Base-by-base conservation (phyloP, 2,797 vertebrate genomes). In the Pangasius larnaudii region DNA sequence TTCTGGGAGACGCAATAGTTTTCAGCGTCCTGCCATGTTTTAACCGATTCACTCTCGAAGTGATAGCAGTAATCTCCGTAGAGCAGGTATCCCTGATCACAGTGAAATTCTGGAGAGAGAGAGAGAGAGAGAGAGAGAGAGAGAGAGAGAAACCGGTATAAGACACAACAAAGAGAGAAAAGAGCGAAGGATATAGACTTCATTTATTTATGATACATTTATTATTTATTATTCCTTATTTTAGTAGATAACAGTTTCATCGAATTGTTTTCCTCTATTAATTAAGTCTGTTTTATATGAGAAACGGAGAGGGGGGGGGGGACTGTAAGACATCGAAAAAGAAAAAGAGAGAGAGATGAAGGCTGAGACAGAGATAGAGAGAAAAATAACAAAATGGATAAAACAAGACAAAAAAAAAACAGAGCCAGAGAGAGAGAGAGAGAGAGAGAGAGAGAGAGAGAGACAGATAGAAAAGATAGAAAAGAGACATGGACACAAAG, bases 81-180 rank as follows among this genome's bases (percentile, higher is more conserved):
- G 69, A 96, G 63, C 89, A 96, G 87, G 82, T 95, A 96, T 0
- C 96, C 96, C 5, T 72, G 0, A 84, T 95, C 96, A 90, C 96
- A 97, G 93, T 96, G 93, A 69, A 88, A 95, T 13, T 93, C 96
- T 97, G 86, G 49, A 86, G 18, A 49, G 69, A 59, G 53, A 79
- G 39, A 30, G 49, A 78, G 27, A 56, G 79, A 81, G 53, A 51
- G 42, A 79, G 74, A 51, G 0, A 39, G 71, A 46, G 39, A 30
- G 49, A 81, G 51, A 83, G 36, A 75, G 67, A 72, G 22, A 24
- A 11, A 74, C 19, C 36, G 22, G 39, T 16, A 11, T 16, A n/a
- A 14, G 1, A 16, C 2, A 16, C 1, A 59, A 83, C 18, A 42
- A 30, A 71, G 33, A n/a, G 1, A 30, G 27, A 33, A 11, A 39